Percentiles rank a stretch among this genome's conserved stretches.
These are phyloP conservation scores for Eugnorisma glareosa DNA, from an alignment of 2,888 invertebrate species.

Conservation along the genomic window DNA sequence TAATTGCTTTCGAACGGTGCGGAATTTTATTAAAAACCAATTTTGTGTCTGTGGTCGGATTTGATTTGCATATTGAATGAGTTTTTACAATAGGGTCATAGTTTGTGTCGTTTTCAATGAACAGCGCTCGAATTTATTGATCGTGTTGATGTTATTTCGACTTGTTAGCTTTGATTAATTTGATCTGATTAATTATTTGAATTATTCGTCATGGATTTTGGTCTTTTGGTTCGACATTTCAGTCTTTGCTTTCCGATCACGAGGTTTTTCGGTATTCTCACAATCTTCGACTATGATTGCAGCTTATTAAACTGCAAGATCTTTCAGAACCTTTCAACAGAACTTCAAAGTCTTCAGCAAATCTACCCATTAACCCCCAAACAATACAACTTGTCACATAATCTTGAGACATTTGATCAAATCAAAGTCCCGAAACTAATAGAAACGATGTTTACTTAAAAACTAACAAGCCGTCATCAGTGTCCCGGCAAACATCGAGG, in stretches of 20 bases:
- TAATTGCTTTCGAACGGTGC: constrained; percentile 68
- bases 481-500: constrained; percentile 62
- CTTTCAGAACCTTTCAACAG: not conserved
- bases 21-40: constrained; percentile 65
- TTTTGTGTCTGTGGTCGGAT: constrained; percentile 50
- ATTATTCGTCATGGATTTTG: not conserved
- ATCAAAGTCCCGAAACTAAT: constrained; percentile 19
- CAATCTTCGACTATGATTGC: not conserved
- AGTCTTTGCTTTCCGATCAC: too few relatives aligned
- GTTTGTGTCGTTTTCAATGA: constrained; percentile 45
- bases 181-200: constrained; percentile 24
- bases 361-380: not conserved
- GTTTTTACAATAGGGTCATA: constrained; percentile 45
- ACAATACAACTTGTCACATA: constrained; percentile 1
- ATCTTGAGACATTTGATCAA: not conserved
- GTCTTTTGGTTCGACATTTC: not conserved
- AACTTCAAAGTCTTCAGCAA: not conserved
- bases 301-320: too few relatives aligned
- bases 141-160: constrained; percentile 39
- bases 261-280: not conserved
- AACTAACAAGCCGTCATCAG: constrained; percentile 57
- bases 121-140: constrained; percentile 23
- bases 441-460: constrained; percentile 44
- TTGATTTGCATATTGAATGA: constrained; percentile 50
- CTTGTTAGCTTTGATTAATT: constrained; percentile 21